A percentile compares a stretch with the other conserved stretches of the same genome.
These are phyloP conservation scores for Microctonus hyperodae DNA, from an alignment of 2,888 invertebrate genomes.

Conservation along the genomic window DNA sequence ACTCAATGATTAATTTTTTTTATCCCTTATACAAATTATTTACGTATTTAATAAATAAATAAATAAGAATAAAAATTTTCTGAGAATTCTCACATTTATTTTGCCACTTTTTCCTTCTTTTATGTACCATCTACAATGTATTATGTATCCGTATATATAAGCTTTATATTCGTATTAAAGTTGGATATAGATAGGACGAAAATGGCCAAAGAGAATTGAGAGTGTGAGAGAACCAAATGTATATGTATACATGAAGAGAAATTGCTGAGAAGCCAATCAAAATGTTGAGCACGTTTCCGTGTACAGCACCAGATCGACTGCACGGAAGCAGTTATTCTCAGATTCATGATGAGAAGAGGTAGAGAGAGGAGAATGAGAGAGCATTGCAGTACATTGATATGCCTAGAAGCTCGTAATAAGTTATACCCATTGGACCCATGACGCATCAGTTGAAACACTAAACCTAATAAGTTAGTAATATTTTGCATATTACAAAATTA, in stretches of 20 bases:
- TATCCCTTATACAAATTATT: no score
- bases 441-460: conserved; percentile 9
- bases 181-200: neutral
- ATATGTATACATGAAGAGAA: neutral
- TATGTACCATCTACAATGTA: neutral
- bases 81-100: no score
- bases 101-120: neutral
- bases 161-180: neutral
- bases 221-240: neutral
- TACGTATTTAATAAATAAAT: no score
- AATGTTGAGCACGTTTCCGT: conserved; percentile 36
- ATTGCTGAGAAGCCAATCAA: conserved; percentile 22
- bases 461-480: conserved; percentile 11
- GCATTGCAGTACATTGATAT: conserved; percentile 29
- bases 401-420: conserved; percentile 34
- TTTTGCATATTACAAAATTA: neutral
- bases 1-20: no score
- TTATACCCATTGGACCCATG: conserved; percentile 16
- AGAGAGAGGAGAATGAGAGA: neutral
- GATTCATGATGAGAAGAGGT: conserved; percentile 28
- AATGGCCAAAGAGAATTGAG: neutral
- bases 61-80: no score
- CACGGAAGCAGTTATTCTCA: conserved; percentile 34
- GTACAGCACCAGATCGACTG: conserved; percentile 25
- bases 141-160: neutral